Evolutionary conservation across 1,140 invertebrate genomes (phyloP).

Genomic region (Drosophila setifemur): DNA sequence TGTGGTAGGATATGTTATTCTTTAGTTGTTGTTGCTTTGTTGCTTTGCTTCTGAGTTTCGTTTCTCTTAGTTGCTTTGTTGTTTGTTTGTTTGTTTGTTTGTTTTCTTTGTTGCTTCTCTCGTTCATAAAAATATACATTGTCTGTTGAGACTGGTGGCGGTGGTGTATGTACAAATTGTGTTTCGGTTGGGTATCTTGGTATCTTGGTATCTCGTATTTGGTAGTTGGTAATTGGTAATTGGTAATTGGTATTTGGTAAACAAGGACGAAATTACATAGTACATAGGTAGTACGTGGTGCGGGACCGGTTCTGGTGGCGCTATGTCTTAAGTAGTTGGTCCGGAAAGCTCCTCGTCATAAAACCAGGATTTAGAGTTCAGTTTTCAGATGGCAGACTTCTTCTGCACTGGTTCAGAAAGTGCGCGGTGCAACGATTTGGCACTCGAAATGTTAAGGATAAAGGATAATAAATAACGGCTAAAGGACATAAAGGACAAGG

Average conservation of each 20-base stretch:
- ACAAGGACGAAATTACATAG: background rate
- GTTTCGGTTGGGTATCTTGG: background rate
- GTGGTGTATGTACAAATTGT: constrained; percentile 41
- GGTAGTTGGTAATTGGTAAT: background rate
- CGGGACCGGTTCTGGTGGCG: constrained; percentile 27
- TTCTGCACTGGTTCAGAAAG: constrained; percentile 12
- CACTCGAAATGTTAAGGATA: constrained; percentile 21
- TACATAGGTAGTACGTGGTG: constrained; percentile 2
- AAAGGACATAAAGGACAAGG: too few relatives aligned
- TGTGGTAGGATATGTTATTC: constrained; percentile 62
- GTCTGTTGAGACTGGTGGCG: too few relatives aligned
- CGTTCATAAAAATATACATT: too few relatives aligned
- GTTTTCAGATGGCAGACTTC: background rate
- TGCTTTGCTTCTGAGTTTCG: constrained; percentile 30
- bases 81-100: constrained; percentile 16
- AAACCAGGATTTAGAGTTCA: constrained; percentile 24
- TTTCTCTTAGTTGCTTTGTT: constrained; percentile 35
- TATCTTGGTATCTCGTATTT: too few relatives aligned
- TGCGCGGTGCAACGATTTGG: constrained; percentile 31
- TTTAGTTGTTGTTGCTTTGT: constrained; percentile 15
- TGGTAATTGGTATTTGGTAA: background rate
- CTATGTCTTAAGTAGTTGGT: constrained; percentile 49
- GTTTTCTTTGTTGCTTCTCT: background rate
- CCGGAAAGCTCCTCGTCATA: constrained; percentile 30
- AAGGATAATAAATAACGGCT: too few relatives aligned